These are phyloP conservation scores for Eledona agricola DNA, from an alignment of 2,888 invertebrate genomes.

Conservation along the genomic window DNA sequence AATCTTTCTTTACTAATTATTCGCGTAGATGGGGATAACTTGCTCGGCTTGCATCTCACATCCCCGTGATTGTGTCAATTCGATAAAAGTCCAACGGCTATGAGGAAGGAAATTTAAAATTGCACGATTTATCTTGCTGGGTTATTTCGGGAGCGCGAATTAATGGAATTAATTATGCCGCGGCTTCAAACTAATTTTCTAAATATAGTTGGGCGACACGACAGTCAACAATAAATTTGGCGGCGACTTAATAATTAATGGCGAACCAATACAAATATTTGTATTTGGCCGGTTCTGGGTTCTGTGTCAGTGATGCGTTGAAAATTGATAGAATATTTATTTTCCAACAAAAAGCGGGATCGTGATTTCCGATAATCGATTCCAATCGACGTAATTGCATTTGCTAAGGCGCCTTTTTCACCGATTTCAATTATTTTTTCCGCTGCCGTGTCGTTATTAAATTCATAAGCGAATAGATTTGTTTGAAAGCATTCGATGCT, in stretches of 20 bases:
- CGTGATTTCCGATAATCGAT: constrained; percentile 39
- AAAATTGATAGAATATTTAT: constrained; percentile 38
- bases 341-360: constrained; percentile 31
- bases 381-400: constrained; percentile 38
- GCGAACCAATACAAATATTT: constrained; percentile 12
- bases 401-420: constrained; percentile 29
- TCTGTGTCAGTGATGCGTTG: constrained; percentile 30
- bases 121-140: too few species aligned
- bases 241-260: constrained; percentile 6
- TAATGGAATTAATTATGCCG: too few species aligned
- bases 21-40: constrained; percentile 42
- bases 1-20: constrained; percentile 51
- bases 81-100: constrained; percentile 15
- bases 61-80: constrained; percentile 17
- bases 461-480: constrained; percentile 16
- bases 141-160: too few species aligned
- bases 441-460: constrained; percentile 20
- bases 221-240: constrained; percentile 7
- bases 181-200: neutral
- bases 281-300: constrained; percentile 14
- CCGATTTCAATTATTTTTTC: constrained; percentile 34
- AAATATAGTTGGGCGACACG: neutral
- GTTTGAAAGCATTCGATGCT: constrained; percentile 9
- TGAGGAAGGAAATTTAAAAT: too few species aligned
- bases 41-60: constrained; percentile 25